Evolutionary conservation across 2,888 invertebrate genomes (phyloP).

Genomic region (Hartigia nigra): DNA sequence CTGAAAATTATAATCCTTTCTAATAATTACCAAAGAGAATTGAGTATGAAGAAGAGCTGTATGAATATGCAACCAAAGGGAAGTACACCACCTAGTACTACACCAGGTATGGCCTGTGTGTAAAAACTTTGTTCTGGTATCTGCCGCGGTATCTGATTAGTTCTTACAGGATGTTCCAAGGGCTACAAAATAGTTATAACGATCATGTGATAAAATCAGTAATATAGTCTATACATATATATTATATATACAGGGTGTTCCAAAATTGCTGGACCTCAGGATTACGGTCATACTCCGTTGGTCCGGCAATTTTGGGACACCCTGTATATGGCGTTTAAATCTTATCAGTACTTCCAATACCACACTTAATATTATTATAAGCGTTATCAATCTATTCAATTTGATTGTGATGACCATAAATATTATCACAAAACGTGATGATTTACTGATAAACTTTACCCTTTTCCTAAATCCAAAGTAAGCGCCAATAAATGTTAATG

Average conservation of each 20-base stretch:
- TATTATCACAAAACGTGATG: constrained; percentile 10
- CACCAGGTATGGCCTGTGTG: constrained; percentile 94
- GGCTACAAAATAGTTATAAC: constrained; percentile 70
- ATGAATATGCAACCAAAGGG: constrained; percentile 99
- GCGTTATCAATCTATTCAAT: too few species aligned
- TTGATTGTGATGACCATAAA: neutral
- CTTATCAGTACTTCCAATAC: neutral
- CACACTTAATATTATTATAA: neutral
- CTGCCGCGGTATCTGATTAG: constrained; percentile 98
- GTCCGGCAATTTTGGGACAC: too few species aligned
- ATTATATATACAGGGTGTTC: too few species aligned
- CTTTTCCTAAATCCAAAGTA: constrained; percentile 98
- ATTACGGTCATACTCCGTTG: too few species aligned
- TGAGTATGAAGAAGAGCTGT: constrained; percentile 98
- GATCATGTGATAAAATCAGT: constrained; percentile 4
- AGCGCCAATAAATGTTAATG: constrained; percentile 96
- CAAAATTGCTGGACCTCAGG: too few species aligned
- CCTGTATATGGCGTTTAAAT: neutral
- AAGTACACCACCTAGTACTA: constrained; percentile 97
- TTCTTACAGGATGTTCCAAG: constrained; percentile 96
- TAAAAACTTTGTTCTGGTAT: constrained; percentile 99
- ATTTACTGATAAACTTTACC: constrained; percentile 68
- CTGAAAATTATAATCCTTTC: neutral
- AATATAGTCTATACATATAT: constrained; percentile 13
- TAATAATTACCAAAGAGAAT: constrained; percentile 89